Percentiles rank a stretch among this genome's conserved stretches.
These are phyloP conservation scores for Lacanobia oleracea DNA, from an alignment of 2,888 invertebrate genomes.

Conservation along the genomic window DNA sequence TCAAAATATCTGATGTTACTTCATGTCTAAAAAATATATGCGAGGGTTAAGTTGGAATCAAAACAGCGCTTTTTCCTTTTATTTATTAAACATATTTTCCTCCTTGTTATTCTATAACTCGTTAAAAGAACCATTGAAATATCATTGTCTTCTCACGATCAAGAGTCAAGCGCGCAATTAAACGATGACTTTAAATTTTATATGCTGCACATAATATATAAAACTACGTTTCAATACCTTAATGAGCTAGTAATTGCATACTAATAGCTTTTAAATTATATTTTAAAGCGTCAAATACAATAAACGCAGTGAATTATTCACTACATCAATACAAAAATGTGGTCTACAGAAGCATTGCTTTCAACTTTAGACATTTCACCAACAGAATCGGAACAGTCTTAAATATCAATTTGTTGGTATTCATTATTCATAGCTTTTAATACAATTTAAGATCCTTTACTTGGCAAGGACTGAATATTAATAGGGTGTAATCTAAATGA, in stretches of 20 bases:
- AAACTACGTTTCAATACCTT: constrained; percentile 11
- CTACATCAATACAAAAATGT: constrained; percentile 24
- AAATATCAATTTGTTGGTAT: constrained; percentile 48
- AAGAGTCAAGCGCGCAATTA: constrained; percentile 8
- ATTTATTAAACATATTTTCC: constrained; percentile 3
- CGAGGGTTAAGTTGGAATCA: not conserved
- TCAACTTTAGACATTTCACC: constrained; percentile 35
- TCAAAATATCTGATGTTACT: not conserved
- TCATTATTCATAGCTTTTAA: constrained; percentile 54
- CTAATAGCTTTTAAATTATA: constrained; percentile 21
- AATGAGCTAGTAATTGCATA: constrained; percentile 11
- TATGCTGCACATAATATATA: constrained; percentile 2
- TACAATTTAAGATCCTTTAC: constrained; percentile 56
- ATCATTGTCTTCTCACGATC: constrained; percentile 19
- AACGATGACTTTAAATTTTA: constrained; percentile 12
- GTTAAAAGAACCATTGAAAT: constrained; percentile 8
- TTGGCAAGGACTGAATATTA: constrained; percentile 58
- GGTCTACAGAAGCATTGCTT: constrained; percentile 20
- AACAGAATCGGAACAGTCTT: constrained; percentile 39
- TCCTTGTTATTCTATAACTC: not conserved
- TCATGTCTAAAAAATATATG: not conserved
- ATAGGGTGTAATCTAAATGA: constrained; percentile 66
- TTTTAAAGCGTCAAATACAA: constrained; percentile 11
- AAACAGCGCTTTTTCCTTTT: constrained; percentile 30
- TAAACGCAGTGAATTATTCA: constrained; percentile 26